Base-by-base conservation (phyloP, 1,140 invertebrate species). In the Tetramorium parvispinum region DNA sequence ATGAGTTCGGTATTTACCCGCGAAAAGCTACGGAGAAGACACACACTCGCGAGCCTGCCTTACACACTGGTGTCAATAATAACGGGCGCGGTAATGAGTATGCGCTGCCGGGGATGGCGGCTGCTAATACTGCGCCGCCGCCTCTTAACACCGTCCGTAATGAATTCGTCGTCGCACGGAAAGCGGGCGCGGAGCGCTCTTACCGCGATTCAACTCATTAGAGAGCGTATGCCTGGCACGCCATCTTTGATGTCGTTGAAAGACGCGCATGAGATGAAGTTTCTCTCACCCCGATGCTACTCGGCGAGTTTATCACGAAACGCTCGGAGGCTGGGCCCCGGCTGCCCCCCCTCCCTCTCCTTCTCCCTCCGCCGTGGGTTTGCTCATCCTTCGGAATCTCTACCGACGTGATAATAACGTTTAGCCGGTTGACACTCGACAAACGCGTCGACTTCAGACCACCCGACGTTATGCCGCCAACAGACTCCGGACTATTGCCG, bases 171-270 rank as follows among this genome's bases (percentile, higher is more conserved):
- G 88, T 51, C 16, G 57, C 40, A 21, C 37, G 86, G 71, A 43
- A 82, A 85, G 68, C 65, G 70, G 63, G 57, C 16, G 40, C 11
- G 46, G 27, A 27, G 40, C 32, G 88, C 90, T 89, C 91, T 91
- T 90, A 91, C 78, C 88, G 83, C 92, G 93, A 92, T 94, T 94
- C 94, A 94, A 95, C 94, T 95, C 94, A 95, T 95, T 95, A 95
- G 93, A 94, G 94, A 93, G 94, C 91, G 93, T 93, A 92, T 91
- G 93, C 93, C 89, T 87, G 75, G 89, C 87, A 71, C 92, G 92
- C 89, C 92, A 94, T 95, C 93, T 94, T 94, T 95, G 94, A 95
- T 93, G 93, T 95, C 91, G 91, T 87, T 88, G 91, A 92, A 79
- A 76, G 65, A 65, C 79, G 79, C 85, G 59, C 76, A 68, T 75